Conservation (phyloP, 2,888 invertebrate species). For the Sinodicranocentrus sp. region DNA sequence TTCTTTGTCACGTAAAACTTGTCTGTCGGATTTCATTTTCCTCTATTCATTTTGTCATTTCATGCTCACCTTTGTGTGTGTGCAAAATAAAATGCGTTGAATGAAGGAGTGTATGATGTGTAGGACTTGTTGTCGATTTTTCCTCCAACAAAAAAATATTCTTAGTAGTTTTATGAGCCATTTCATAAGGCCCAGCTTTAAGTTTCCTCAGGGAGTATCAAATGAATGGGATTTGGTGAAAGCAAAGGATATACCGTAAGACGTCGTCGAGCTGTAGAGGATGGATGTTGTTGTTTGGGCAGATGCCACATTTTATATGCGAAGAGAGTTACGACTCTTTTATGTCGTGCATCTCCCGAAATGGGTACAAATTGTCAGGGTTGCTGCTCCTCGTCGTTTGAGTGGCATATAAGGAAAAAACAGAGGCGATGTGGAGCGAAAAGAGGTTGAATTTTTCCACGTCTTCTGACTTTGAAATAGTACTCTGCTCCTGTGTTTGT, state of each 20-base stretch:
- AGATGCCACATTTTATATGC: conserved; percentile 68
- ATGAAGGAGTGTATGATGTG: conserved; percentile 7
- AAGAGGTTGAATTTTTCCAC: conserved; percentile 24
- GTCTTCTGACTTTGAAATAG: conserved; percentile 54
- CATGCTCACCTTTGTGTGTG: conserved; percentile 20
- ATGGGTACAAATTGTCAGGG: conserved; percentile 67
- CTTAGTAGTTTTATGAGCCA: conserved; percentile 62
- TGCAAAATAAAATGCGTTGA: conserved; percentile 15
- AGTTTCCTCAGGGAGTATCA: conserved; percentile 66
- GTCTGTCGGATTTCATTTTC: conserved; percentile 36
- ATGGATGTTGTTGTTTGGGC: conserved; percentile 68
- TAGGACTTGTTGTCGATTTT: conserved; percentile 26
- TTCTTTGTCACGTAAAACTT: conserved; percentile 55
- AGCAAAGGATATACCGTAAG: conserved; percentile 13
- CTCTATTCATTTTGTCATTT: conserved; percentile 55
- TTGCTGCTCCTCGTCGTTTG: conserved; percentile 24
- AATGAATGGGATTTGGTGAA: conserved; percentile 67
- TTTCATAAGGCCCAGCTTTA: conserved; percentile 65
- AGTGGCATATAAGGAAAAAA: conserved; percentile 21
- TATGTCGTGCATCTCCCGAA: conserved; percentile 62
- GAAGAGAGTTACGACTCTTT: conserved; percentile 63
- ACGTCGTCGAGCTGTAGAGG: conserved; percentile 36
- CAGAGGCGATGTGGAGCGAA: neutral
- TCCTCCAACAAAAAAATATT: conserved; percentile 21
- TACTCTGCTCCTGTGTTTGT: conserved; percentile 21